Base-by-base conservation (phyloP, 2,113 vertebrate species). In the Melanostigma gelatinosum region DNA sequence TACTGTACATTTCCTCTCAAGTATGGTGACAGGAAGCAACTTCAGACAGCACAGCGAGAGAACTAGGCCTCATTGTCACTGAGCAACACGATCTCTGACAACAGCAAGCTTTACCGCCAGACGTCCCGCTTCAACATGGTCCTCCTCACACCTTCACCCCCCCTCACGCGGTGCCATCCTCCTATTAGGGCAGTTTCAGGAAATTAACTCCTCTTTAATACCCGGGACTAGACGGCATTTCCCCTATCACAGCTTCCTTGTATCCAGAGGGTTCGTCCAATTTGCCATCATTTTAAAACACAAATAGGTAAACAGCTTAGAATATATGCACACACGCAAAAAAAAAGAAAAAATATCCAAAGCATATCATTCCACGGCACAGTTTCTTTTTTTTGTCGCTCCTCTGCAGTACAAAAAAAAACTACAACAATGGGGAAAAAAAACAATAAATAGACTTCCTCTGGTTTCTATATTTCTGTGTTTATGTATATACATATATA, bases 381-480 rank as follows among this genome's bases (percentile, higher is more conserved):
- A 52, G 61, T 87, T 80, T 85, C 68, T 84, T 76, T 82, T 82
- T 88, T 50, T 54, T 54, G 66, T 79, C 82, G 34, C 75, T 88
- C 78, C 72, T 89, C 79, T 87, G 82, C 88, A 92, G 91, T 93
- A 95, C 29, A 86, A 68, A 29, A 76, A 42, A 72, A 86, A 75
- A 77, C 54, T 57, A 57, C 36, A 65, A 79, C 66, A 66, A 68
- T 32, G 6, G 58, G 6, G 58, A 32, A 60, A 58, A 80, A 69
- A 88, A 91, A 89, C 87, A 95, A 95, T 94, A 95, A 95, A 95
- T 95, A 95, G 88, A 93, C 89, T 89, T 92, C 80, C 74, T 94
- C 87, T 91, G 85, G 11, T 58, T 87, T 83, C 89, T 93, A 92
- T 91, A 93, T 89, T 90, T 93, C 86, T 93, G 79, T 85, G 72